Evolutionary conservation across 2,797 vertebrate species (phyloP).

Genomic region (Bovichtus diacanthus): DNA sequence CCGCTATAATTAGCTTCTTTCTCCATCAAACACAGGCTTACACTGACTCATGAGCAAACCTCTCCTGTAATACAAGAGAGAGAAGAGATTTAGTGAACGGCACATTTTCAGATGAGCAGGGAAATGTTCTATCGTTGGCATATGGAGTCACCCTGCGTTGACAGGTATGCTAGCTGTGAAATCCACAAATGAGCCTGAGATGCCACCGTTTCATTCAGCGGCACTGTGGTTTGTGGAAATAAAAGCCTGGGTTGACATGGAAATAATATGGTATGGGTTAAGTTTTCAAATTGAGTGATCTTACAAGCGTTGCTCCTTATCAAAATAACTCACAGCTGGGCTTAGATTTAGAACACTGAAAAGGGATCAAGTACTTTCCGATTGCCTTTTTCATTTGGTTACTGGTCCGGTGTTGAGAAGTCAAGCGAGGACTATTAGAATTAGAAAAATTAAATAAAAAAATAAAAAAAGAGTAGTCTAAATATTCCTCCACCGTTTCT

Average conservation of each 20-base stretch:
- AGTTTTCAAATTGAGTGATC: slow-evolving; percentile 36
- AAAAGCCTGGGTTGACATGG: slow-evolving; percentile 36
- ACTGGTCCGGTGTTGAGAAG: slow-evolving; percentile 11
- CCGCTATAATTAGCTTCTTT: slow-evolving; percentile 85
- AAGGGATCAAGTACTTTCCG: slow-evolving; percentile 36
- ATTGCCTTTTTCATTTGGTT: slow-evolving; percentile 48
- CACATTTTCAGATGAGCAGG: slow-evolving; percentile 48
- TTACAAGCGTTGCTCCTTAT: slow-evolving; percentile 30
- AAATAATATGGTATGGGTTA: slow-evolving; percentile 32
- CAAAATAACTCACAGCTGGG: slow-evolving; percentile 44
- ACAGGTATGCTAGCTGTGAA: slow-evolving; percentile 56
- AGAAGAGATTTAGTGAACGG: slow-evolving; percentile 38
- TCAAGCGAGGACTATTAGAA: slow-evolving; percentile 17
- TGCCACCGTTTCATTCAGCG: slow-evolving; percentile 34
- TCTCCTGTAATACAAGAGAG: slow-evolving; percentile 59
- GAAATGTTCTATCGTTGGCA: slow-evolving; percentile 39
- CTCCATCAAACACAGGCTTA: slow-evolving; percentile 82
- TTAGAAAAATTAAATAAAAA: slow-evolving; percentile 27
- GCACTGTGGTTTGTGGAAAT: slow-evolving; percentile 26
- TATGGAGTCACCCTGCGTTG: slow-evolving; percentile 39
- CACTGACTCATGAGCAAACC: slow-evolving; percentile 73
- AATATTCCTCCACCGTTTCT: slow-evolving; percentile 6
- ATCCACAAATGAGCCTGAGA: slow-evolving; percentile 55
- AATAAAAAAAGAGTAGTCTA: neutral
- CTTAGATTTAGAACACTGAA: slow-evolving; percentile 24